Percentiles rank a stretch among this genome's conserved stretches.
Conservation (phyloP, 2,113 vertebrate genomes). For the Epinephelus moara region DNA sequence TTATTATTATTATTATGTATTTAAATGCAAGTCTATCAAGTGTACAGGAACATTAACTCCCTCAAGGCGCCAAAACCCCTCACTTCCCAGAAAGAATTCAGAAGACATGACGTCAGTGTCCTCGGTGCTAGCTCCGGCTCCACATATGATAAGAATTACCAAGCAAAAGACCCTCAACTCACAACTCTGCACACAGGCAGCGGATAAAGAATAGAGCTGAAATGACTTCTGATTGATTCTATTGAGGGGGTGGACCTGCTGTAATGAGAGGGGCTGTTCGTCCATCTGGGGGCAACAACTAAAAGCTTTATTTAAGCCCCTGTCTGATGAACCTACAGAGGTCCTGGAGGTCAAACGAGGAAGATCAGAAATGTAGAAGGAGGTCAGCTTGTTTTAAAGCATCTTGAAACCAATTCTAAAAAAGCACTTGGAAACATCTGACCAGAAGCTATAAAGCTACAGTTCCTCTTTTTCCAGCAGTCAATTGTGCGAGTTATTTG, state of each 20-base stretch:
- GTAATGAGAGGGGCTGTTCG: constrained; percentile 54
- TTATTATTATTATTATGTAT: neutral
- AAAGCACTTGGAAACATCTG: neutral
- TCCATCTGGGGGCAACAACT: constrained; percentile 11
- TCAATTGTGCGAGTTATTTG: constrained; percentile 15
- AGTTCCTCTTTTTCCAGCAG: constrained; percentile 32
- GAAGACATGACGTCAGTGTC: neutral
- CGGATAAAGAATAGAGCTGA: neutral
- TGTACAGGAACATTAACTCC: neutral
- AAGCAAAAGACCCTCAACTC: neutral
- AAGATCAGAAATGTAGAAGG: neutral
- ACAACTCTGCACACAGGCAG: neutral
- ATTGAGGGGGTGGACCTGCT: constrained; percentile 24
- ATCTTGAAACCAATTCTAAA: neutral
- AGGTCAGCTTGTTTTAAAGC: neutral
- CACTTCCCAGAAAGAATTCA: neutral
- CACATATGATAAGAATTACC: neutral
- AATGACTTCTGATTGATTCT: constrained; percentile 26
- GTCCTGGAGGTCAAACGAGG: constrained; percentile 28
- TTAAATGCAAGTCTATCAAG: neutral
- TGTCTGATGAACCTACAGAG: constrained; percentile 26
- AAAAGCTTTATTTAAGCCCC: constrained; percentile 30
- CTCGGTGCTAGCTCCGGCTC: neutral
- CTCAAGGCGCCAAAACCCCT: neutral
- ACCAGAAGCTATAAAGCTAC: neutral